phyloP scores from a whole-genome alignment of 2,797 vertebrate species.

The Calcarius lapponicus region DNA sequence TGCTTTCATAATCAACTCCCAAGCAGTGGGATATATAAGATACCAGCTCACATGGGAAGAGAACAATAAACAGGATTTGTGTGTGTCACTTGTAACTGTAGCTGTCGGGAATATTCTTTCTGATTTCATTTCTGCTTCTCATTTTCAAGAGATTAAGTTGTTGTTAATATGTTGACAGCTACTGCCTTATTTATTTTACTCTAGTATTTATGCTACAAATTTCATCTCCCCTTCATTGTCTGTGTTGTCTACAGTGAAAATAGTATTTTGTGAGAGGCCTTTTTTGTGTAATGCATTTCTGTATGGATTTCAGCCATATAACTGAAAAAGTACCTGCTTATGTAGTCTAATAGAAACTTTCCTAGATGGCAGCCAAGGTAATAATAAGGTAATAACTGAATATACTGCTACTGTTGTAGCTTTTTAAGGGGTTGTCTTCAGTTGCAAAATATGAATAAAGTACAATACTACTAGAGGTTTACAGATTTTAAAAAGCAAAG shows the following conservation, averaged over 20 bases:
- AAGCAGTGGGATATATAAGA: neutral
- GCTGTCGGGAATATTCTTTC: neutral
- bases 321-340: neutral
- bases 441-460: neutral
- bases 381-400: neutral
- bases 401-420: neutral
- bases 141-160: slow-evolving; percentile 36
- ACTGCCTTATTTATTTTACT: slow-evolving; percentile 26
- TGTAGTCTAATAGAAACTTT: neutral
- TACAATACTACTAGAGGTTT: neutral
- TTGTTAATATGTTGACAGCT: slow-evolving; percentile 21
- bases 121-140: slow-evolving; percentile 33
- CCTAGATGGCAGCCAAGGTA: neutral
- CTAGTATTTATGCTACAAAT: neutral
- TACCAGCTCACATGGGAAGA: neutral
- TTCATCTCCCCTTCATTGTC: neutral
- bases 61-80: slow-evolving; percentile 15
- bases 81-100: neutral
- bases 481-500: neutral
- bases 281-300: neutral
- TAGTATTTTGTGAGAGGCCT: neutral
- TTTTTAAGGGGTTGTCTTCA: neutral
- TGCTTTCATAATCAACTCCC: slow-evolving; percentile 18
- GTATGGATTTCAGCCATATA: neutral
- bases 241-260: neutral